phyloP scores from a whole-genome alignment of 2,113 vertebrate genomes.

The Ictalurus furcatus region DNA sequence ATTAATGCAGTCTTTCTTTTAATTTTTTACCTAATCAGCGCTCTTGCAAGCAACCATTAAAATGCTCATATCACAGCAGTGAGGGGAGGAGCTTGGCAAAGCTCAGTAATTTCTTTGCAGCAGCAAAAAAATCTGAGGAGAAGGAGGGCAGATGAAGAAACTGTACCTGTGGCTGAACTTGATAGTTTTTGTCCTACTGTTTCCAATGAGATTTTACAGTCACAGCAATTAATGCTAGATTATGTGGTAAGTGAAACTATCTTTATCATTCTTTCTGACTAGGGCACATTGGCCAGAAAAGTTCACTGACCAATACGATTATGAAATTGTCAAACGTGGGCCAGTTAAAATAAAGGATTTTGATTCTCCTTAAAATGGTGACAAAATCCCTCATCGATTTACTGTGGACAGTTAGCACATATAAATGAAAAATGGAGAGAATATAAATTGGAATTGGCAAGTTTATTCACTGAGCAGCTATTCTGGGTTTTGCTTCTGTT shows the following conservation, averaged over 20 bases:
- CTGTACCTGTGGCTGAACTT: neutral
- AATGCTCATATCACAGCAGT: neutral
- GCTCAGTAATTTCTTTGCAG: neutral
- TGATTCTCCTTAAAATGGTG: neutral
- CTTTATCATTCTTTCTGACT: neutral
- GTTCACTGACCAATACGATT: neutral
- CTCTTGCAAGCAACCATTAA: neutral
- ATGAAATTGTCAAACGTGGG: neutral
- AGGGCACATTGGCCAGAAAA: neutral
- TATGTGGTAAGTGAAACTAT: neutral
- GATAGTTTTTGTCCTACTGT: neutral
- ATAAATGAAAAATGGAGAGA: neutral
- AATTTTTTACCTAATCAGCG: neutral
- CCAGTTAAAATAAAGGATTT: neutral
- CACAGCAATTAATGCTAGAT: neutral
- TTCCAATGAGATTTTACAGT: neutral
- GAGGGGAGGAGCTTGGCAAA: neutral
- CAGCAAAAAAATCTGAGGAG: neutral
- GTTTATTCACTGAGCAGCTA: neutral
- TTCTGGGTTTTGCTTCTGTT: neutral
- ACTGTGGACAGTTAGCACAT: neutral
- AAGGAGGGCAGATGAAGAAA: neutral
- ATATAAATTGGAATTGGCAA: neutral
- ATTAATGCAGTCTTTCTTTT: neutral
- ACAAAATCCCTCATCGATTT: neutral